Evolutionary conservation across 2,797 vertebrate species (phyloP).

Genomic region (Periparus ater): DNA sequence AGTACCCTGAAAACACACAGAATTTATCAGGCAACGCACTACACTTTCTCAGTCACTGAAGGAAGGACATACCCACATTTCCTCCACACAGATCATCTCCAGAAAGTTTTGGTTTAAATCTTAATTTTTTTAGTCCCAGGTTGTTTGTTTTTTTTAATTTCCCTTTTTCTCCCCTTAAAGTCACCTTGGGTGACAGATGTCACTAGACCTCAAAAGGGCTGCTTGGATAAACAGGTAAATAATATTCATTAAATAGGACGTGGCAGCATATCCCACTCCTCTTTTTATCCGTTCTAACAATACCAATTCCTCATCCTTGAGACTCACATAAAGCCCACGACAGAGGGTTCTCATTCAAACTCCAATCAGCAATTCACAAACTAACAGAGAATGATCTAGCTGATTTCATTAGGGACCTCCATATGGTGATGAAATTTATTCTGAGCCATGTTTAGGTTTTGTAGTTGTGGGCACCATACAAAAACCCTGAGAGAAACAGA

Average conservation of each 20-base stretch:
- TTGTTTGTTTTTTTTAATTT: neutral
- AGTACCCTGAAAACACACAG: neutral
- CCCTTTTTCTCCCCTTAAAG: neutral
- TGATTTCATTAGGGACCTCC: conserved; percentile 68
- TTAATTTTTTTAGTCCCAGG: neutral
- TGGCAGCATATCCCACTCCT: conserved; percentile 15
- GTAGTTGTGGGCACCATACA: conserved; percentile 29
- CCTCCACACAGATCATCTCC: neutral
- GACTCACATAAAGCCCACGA: conserved; percentile 13
- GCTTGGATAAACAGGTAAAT: neutral
- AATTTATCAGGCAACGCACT: neutral
- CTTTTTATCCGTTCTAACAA: conserved; percentile 39
- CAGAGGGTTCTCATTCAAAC: conserved; percentile 59
- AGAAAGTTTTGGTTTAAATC: neutral
- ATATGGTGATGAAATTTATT: conserved; percentile 70
- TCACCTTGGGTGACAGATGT: conserved; percentile 51
- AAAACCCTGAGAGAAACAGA: conserved; percentile 13
- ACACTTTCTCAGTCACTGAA: neutral
- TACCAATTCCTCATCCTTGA: conserved; percentile 50
- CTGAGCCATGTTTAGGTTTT: conserved; percentile 62
- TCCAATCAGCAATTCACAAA: conserved; percentile 58
- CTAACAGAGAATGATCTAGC: conserved; percentile 57
- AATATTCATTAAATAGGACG: conserved; percentile 28
- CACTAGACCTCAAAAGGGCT: neutral
- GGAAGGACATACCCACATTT: neutral